Conservation (phyloP, 2,888 invertebrate genomes). For the Yponomeuta sedellus region DNA sequence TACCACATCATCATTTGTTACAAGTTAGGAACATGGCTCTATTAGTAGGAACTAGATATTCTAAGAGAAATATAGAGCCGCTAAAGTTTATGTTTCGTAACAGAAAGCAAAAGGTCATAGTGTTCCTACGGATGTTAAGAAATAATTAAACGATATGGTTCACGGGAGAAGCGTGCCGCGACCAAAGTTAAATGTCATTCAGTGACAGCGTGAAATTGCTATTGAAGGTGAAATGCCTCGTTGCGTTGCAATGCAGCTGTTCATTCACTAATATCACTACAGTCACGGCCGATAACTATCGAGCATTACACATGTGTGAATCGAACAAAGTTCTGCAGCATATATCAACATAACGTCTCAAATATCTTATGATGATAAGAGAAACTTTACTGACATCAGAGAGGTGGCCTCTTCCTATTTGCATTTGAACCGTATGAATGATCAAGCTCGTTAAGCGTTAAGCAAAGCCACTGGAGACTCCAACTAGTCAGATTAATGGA, state of each 20-base stretch:
- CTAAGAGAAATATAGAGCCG: not conserved
- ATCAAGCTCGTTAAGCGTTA: slow-evolving; percentile 1
- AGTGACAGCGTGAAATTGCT: not conserved
- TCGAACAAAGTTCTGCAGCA: not conserved
- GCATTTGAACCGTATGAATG: not conserved
- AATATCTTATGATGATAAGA: not conserved
- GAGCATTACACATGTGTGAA: not conserved
- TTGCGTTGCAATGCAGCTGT: not conserved
- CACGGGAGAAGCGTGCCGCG: not conserved
- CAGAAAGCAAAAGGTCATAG: not conserved
- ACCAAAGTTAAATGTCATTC: slow-evolving; percentile 4
- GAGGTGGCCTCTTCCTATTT: slow-evolving; percentile 1
- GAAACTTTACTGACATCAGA: not conserved
- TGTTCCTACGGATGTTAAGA: slow-evolving; percentile 2
- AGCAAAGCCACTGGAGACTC: not conserved
- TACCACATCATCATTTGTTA: not conserved
- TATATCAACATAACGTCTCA: not conserved
- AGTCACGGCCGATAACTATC: not conserved
- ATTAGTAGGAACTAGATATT: not conserved
- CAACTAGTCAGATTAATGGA: slow-evolving; percentile 11
- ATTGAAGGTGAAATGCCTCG: not conserved
- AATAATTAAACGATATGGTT: slow-evolving; percentile 6
- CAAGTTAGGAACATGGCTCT: not conserved
- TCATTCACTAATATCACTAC: not conserved
- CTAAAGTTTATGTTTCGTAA: not conserved